Percentiles rank a stretch among this genome's conserved stretches.
Evolutionary conservation across 2,113 vertebrate species (phyloP).

Genomic region (Microcebus tavaratra): DNA sequence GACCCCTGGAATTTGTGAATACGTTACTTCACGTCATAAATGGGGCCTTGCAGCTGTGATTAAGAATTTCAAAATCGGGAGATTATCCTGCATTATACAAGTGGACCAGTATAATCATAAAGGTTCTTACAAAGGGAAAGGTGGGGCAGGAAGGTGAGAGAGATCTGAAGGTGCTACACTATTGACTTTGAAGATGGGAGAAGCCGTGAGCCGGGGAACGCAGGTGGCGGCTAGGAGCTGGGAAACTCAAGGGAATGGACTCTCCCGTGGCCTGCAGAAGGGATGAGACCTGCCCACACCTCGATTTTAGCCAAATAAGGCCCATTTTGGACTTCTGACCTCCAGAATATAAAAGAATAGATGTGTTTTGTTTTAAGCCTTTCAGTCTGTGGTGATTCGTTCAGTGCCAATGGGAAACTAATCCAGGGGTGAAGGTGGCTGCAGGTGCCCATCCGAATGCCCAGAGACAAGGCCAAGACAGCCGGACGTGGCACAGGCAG

Average conservation of each 20-base stretch:
- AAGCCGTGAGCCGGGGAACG: not conserved
- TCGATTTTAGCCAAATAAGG: not conserved
- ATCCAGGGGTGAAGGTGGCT: too few species aligned
- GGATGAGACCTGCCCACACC: accelerated
- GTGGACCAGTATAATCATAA: not conserved
- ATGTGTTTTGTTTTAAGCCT: not conserved
- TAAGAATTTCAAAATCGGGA: not conserved
- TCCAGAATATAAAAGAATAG: not conserved
- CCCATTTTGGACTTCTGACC: not conserved
- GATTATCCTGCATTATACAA: not conserved
- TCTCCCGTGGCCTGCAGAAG: not conserved
- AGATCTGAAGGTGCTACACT: not conserved
- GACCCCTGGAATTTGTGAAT: not conserved
- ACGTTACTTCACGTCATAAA: not conserved
- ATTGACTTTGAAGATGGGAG: not conserved
- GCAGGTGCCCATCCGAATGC: accelerated
- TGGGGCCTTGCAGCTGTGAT: not conserved
- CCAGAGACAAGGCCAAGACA: not conserved
- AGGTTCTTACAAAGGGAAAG: not conserved
- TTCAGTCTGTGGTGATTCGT: not conserved
- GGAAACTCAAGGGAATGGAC: not conserved
- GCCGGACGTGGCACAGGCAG: accelerated
- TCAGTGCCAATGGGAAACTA: not conserved
- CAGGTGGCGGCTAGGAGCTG: not conserved
- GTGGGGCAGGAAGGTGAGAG: not conserved